Base-by-base conservation (phyloP, 1,140 invertebrate genomes). In the Dufourea novaeangliae region DNA sequence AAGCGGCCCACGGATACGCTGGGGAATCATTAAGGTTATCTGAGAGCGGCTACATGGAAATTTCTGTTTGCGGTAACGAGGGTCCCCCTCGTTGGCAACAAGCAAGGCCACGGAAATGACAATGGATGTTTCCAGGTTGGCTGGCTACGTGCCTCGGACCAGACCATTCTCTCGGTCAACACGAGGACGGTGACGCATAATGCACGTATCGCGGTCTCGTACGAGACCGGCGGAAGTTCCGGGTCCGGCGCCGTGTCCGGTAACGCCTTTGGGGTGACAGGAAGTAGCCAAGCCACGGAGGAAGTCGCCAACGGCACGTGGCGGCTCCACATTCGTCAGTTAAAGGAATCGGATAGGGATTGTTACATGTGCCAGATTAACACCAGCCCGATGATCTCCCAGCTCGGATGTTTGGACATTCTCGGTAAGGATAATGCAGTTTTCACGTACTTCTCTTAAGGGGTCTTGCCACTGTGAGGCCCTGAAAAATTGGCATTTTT, bases 151-250 rank as follows among this genome's bases (percentile, higher is more conserved):
- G 96, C 96, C 1, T 97, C 97, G 83, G 97, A 97, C 88, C 97
- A 98, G 91, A 98, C 97, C 17, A 96, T 98, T 34, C 93, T 98
- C 22, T 97, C 97, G 1, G 92, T 98, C 1, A 96, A 97, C 89
- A 96, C 95, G 22, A 94, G 95, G 41, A 96, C 98, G 27, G 96
- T 98, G n/a, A 97, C 97, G 1, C 97, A 97, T 92, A 98, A 97
- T 91, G 94, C 95, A 1, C 93, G 97, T 25, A 96, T 98, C 78
- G 94, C 94, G 71, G 95, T 97, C 57, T 95, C 95, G 78, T 96
- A 97, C 88, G 96, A 97, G 95, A 95, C 77, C 92, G 95, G 87
- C 92, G 96, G 96, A 95, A 96, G 88, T 94, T 97, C 14, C 95
- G 96, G 88, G 95, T 97, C 80, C 91, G 95, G 80, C 95, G 95